These are phyloP conservation scores for Arothron firmamentum DNA, from an alignment of 2,113 vertebrate species.

Conservation along the genomic window DNA sequence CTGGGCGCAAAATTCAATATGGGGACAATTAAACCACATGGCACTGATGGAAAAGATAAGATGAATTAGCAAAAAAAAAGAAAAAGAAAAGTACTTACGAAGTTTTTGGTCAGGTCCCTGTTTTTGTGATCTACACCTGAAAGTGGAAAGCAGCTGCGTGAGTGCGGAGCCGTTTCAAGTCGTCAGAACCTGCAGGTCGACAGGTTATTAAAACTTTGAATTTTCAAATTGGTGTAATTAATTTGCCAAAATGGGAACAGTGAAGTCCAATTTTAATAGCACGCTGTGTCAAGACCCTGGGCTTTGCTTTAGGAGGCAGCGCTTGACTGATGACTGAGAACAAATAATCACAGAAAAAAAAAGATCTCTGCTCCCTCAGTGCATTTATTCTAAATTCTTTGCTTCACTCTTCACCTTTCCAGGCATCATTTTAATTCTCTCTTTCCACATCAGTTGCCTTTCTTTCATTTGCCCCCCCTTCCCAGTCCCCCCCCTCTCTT, in stretches of 20 bases:
- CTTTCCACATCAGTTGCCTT: conserved; percentile 56
- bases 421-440: conserved; percentile 30
- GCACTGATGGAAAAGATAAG: no score
- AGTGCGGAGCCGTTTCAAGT: conserved; percentile 22
- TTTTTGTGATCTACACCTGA: conserved; percentile 61
- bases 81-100: conserved; percentile 50
- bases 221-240: conserved; percentile 63
- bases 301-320: conserved; percentile 13
- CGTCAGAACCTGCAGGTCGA: conserved; percentile 45
- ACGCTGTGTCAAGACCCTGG: conserved; percentile 34
- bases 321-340: conserved; percentile 32
- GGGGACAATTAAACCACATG: not conserved
- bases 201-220: conserved; percentile 54
- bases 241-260: conserved; percentile 49
- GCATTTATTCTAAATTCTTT: conserved; percentile 3
- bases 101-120: conserved; percentile 60
- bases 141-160: not conserved
- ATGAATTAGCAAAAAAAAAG: not conserved
- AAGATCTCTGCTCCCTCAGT: not conserved
- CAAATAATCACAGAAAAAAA: conserved; percentile 20
- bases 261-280: conserved; percentile 16
- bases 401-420: conserved; percentile 16
- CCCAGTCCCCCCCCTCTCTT: conserved; percentile 32
- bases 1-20: not conserved
- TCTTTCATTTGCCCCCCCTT: conserved; percentile 35